Conservation (phyloP, 2,113 vertebrate genomes). For the Anthoscopus minutus region DNA sequence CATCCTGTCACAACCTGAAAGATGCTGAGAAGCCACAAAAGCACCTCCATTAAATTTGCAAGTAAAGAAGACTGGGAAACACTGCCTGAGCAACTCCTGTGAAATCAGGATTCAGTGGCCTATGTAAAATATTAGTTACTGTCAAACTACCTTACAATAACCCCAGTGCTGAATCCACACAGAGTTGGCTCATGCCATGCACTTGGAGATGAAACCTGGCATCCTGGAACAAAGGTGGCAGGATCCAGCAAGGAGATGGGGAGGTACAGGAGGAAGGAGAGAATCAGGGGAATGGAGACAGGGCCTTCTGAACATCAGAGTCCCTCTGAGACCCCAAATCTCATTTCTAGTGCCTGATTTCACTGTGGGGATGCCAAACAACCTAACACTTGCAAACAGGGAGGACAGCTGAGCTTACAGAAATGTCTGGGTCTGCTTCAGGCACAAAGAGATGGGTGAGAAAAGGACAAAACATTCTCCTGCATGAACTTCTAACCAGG, state of each 20-base stretch:
- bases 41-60: slow-evolving; percentile 26
- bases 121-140: slow-evolving; percentile 23
- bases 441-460: background rate
- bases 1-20: background rate
- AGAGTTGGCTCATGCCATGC: background rate
- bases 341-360: background rate
- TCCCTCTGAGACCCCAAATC: background rate
- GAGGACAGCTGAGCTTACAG: background rate
- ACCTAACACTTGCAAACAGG: background rate
- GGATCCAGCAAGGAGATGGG: background rate
- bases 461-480: background rate
- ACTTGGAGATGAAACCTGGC: slow-evolving; percentile 18
- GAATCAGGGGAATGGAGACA: background rate
- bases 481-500: background rate
- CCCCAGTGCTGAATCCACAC: background rate
- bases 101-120: background rate
- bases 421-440: background rate
- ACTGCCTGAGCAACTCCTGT: background rate
- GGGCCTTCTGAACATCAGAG: slow-evolving; percentile 12
- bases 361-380: background rate
- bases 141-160: background rate
- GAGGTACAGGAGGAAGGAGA: background rate
- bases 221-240: background rate
- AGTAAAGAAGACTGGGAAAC: background rate
- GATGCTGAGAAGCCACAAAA: background rate